Percentiles rank a stretch among this genome's conserved stretches.
Conservation (phyloP, 2,888 invertebrate species). For the Chrysomela aeneicollis region DNA sequence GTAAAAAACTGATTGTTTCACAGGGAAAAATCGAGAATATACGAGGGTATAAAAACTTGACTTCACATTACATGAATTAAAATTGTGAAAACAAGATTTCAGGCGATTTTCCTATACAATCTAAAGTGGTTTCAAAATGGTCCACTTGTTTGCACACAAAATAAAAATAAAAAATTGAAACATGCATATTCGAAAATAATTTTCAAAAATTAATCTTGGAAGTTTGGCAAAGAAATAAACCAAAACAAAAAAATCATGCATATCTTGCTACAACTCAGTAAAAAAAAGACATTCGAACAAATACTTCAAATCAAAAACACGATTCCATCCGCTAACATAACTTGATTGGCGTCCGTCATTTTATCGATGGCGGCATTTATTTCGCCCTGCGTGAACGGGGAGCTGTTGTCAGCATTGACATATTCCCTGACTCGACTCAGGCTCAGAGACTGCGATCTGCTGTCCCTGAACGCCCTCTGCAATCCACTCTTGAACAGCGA, state of each 20-base stretch:
- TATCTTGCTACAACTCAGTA: no score
- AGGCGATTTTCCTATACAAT: background rate
- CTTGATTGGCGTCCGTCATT: constrained; percentile 91
- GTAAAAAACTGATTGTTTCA: no score
- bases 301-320: constrained; percentile 78
- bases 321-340: constrained; percentile 88
- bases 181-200: no score
- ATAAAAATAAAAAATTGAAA: no score
- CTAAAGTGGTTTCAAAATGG: background rate
- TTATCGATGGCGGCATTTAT: constrained; percentile 78
- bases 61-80: no score
- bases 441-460: constrained; percentile 78
- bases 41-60: no score
- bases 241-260: no score
- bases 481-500: constrained; percentile 76
- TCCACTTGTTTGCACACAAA: background rate
- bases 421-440: constrained; percentile 70
- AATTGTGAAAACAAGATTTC: no score
- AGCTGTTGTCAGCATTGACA: constrained; percentile 69
- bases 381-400: constrained; percentile 73
- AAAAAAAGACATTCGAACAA: no score
- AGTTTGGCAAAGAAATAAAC: no score
- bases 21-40: no score
- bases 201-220: no score
- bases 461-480: constrained; percentile 78